Evolutionary conservation across 1,140 invertebrate species (phyloP).

Genomic region (Drosophila parvula): DNA sequence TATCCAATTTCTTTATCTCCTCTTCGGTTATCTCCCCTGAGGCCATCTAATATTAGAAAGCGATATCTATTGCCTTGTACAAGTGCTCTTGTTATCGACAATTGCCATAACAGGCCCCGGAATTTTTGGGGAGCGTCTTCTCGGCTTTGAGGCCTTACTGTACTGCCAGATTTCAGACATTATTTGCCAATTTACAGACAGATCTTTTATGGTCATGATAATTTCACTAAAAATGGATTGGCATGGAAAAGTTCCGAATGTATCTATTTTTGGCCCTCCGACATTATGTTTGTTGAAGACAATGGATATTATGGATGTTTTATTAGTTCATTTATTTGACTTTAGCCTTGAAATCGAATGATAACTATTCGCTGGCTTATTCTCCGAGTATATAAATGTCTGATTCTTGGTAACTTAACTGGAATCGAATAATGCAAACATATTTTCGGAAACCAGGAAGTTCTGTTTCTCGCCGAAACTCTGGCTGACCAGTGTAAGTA

Average conservation of each 20-base stretch:
- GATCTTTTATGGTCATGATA: conserved; percentile 4
- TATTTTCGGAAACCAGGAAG: conserved; percentile 23
- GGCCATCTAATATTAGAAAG: conserved; percentile 44
- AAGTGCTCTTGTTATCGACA: conserved; percentile 44
- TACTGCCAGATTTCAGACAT: background rate
- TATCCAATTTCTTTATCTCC: conserved; percentile 40
- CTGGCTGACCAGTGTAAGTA: conserved; percentile 13
- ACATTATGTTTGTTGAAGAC: background rate
- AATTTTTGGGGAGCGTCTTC: conserved; percentile 8
- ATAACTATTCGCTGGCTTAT: background rate
- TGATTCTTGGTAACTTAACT: conserved; percentile 1
- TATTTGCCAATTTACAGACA: background rate
- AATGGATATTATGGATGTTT: background rate
- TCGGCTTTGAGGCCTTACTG: conserved; percentile 6
- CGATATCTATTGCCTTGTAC: conserved; percentile 40
- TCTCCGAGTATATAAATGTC: background rate
- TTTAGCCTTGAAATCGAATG: no score
- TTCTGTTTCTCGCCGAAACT: conserved; percentile 14
- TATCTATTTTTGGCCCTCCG: conserved; percentile 11
- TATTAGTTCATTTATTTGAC: background rate
- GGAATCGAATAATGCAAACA: conserved; percentile 30
- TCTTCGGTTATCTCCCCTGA: conserved; percentile 20
- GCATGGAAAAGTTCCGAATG: conserved; percentile 13
- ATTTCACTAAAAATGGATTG: conserved; percentile 1
- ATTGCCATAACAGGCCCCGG: background rate